A percentile compares a stretch with the other conserved stretches of the same genome.
These are phyloP conservation scores for Lycocerus yunnanus DNA, from an alignment of 2,888 invertebrate species.

Conservation along the genomic window DNA sequence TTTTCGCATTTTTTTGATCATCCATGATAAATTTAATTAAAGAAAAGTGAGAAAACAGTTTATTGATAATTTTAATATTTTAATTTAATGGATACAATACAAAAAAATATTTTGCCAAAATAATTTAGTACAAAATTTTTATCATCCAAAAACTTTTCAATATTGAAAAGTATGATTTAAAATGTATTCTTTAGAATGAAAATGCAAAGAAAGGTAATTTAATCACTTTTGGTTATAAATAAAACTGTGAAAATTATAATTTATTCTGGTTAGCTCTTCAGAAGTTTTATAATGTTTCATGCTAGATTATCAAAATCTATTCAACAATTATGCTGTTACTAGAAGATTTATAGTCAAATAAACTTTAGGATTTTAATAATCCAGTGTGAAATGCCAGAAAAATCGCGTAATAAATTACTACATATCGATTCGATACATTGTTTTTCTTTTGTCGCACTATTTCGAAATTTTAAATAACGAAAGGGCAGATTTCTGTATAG, in stretches of 20 bases:
- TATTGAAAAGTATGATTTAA: neutral
- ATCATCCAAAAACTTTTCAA: neutral
- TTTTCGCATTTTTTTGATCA: slow-evolving; percentile 44
- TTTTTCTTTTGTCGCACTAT: neutral
- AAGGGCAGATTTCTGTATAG: neutral
- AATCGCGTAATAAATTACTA: neutral
- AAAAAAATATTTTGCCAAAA: no score
- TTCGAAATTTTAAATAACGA: neutral
- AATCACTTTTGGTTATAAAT: neutral
- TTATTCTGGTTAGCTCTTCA: neutral
- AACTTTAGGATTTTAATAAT: neutral
- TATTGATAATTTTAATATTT: neutral
- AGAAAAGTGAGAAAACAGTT: slow-evolving; percentile 31
- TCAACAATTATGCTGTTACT: neutral
- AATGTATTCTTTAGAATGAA: neutral
- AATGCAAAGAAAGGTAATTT: neutral
- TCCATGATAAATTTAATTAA: slow-evolving; percentile 44
- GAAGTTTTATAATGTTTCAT: neutral
- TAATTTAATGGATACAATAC: neutral
- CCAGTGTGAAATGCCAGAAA: neutral
- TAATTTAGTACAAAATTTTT: neutral
- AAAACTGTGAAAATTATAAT: neutral
- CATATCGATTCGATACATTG: neutral
- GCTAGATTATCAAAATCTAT: neutral
- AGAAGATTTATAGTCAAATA: neutral